phyloP scores from a whole-genome alignment of 2,797 vertebrate species.

The Karalla daura region DNA sequence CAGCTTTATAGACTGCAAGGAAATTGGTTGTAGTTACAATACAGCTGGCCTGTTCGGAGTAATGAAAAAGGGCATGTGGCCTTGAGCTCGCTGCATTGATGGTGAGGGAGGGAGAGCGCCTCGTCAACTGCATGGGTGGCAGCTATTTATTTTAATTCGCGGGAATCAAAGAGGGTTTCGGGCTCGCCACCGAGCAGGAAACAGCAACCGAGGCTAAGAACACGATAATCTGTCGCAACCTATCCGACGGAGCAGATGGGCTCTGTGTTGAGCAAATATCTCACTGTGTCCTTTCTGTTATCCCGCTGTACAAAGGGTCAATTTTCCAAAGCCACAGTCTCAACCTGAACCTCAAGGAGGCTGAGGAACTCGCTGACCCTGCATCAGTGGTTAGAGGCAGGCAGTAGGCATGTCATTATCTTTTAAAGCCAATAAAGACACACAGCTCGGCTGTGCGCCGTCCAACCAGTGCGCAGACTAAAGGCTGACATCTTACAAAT shows the following conservation, averaged over 20 bases:
- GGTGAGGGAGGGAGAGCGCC: conserved; percentile 58
- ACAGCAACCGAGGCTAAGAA: conserved; percentile 2
- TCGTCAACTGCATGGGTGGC: conserved; percentile 80
- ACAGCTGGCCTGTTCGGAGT: conserved; percentile 84
- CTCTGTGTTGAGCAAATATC: not conserved
- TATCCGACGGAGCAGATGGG: not conserved
- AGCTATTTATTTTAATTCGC: conserved; percentile 64
- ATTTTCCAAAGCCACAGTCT: conserved; percentile 22
- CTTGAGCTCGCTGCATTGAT: conserved; percentile 74
- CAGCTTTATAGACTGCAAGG: conserved; percentile 89
- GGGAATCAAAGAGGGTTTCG: conserved; percentile 1
- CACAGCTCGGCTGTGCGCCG: conserved; percentile 50
- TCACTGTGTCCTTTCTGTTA: conserved; percentile 21
- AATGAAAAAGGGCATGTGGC: conserved; percentile 86
- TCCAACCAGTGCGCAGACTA: conserved; percentile 54
- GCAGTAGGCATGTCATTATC: conserved; percentile 67
- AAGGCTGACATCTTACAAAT: conserved; percentile 60
- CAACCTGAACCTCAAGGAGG: conserved; percentile 41
- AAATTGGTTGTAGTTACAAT: conserved; percentile 90
- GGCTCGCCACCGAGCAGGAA: not conserved
- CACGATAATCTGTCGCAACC: not conserved
- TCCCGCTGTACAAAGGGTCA: conserved; percentile 15
- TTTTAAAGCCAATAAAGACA: conserved; percentile 78
- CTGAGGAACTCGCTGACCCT: conserved; percentile 62
- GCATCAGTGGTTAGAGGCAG: conserved; percentile 45